Percentiles rank a stretch among this genome's conserved stretches.
Conservation (phyloP, 2,888 invertebrate genomes). For the Zaprionus bogoriensis region DNA sequence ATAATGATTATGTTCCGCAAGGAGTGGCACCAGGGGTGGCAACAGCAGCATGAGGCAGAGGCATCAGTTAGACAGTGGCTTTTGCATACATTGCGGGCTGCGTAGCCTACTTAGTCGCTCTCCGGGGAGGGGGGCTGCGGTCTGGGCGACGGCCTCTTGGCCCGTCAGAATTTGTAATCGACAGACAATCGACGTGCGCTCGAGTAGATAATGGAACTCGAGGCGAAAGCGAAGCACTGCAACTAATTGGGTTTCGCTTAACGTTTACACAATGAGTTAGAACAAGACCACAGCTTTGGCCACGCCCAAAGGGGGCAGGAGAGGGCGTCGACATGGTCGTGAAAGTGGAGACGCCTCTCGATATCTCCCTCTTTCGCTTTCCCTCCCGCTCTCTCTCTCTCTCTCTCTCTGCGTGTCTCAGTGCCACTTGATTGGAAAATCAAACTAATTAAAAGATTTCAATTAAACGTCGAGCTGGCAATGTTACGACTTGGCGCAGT, state of each 20-base stretch:
- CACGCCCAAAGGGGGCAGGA: no score
- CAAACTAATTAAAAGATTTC: slow-evolving; percentile 81
- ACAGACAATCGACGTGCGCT: slow-evolving; percentile 74
- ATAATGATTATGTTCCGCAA: slow-evolving; percentile 78
- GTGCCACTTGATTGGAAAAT: slow-evolving; percentile 76
- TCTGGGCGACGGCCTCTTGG: not conserved
- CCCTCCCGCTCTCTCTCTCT: not conserved
- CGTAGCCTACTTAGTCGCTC: slow-evolving; percentile 13
- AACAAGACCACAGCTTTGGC: slow-evolving; percentile 30
- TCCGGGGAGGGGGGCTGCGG: not conserved
- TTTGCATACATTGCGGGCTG: slow-evolving; percentile 54
- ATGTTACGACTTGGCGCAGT: slow-evolving; percentile 55
- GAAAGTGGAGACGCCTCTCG: not conserved
- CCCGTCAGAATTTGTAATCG: slow-evolving; percentile 64
- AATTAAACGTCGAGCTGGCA: slow-evolving; percentile 71
- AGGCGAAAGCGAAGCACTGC: slow-evolving; percentile 57
- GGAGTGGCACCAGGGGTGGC: slow-evolving; percentile 20
- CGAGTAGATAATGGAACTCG: slow-evolving; percentile 71
- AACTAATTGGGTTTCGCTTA: slow-evolving; percentile 75
- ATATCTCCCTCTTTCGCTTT: slow-evolving; percentile 2
- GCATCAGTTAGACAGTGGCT: slow-evolving; percentile 20
- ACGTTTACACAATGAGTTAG: slow-evolving; percentile 48
- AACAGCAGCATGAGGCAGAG: not conserved
- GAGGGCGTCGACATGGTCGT: no score
- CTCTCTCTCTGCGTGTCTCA: not conserved